Conservation (phyloP, 1,140 invertebrate species). For the Bombus fervidus region DNA sequence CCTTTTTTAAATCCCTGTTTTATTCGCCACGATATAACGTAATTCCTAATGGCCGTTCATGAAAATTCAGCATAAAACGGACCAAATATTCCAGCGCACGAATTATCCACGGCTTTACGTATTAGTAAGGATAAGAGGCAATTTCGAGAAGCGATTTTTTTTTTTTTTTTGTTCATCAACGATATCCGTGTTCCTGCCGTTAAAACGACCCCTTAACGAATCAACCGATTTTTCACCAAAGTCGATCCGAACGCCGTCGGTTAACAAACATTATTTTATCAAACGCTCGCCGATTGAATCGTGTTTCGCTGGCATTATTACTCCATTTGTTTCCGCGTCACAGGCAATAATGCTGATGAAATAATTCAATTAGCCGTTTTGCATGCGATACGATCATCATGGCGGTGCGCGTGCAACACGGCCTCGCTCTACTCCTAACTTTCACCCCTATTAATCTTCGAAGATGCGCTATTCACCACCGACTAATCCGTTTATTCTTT, state of each 20-base stretch:
- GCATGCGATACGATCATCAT: constrained; percentile 36
- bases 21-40: not conserved
- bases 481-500: constrained; percentile 52
- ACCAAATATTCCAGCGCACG: constrained; percentile 1
- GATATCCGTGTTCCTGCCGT: not conserved
- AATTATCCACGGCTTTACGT: not conserved
- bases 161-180: not conserved
- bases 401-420: not conserved
- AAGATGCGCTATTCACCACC: constrained; percentile 48
- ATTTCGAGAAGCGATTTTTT: constrained; percentile 7
- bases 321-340: constrained; percentile 62
- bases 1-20: not conserved
- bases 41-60: not conserved
- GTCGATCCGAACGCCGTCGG: not conserved
- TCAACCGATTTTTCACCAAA: no score
- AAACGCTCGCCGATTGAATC: constrained; percentile 52
- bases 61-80: not conserved
- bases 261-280: constrained; percentile 41
- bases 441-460: constrained; percentile 41
- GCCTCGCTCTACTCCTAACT: not conserved
- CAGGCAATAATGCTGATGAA: constrained; percentile 48
- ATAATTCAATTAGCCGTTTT: constrained; percentile 58
- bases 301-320: constrained; percentile 48
- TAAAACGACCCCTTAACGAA: not conserved
- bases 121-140: not conserved